Evolutionary conservation across 2,888 invertebrate species (phyloP).

Genomic region (Stenodema calcarata): DNA sequence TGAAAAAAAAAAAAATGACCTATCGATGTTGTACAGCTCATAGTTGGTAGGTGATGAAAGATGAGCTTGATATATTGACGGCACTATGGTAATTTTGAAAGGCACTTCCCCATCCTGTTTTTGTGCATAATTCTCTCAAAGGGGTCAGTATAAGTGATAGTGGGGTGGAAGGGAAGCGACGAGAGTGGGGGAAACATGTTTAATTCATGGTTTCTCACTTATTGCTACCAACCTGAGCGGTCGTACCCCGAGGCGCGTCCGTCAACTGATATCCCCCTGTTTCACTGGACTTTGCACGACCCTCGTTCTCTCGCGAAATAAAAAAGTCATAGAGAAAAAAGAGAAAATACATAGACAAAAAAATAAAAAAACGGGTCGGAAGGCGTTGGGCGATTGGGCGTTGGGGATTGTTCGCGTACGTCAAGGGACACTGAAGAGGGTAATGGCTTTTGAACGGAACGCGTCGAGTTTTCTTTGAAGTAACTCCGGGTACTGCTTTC

Average conservation of each 20-base stretch:
- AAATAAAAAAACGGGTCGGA: neutral
- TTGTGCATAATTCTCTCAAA: neutral
- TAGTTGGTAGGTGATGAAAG: neutral
- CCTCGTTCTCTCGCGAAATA: neutral
- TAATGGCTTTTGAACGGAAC: neutral
- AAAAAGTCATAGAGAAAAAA: neutral
- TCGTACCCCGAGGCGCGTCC: neutral
- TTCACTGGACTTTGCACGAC: neutral
- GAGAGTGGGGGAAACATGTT: neutral
- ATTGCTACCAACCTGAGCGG: neutral
- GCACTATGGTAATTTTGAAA: neutral
- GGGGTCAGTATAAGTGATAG: neutral
- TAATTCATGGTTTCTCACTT: constrained; percentile 13
- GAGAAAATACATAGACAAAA: no score
- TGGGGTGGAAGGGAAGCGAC: no score
- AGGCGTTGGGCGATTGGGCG: neutral
- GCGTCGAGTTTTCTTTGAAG: neutral
- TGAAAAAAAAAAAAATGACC: neutral
- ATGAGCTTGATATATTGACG: neutral
- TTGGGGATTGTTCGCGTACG: neutral
- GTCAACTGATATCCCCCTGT: neutral
- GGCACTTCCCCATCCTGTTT: neutral
- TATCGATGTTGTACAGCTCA: neutral
- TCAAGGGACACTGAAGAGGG: neutral
- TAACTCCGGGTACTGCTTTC: neutral